Percentiles rank a stretch among this genome's conserved stretches.
Evolutionary conservation across 2,888 invertebrate genomes (phyloP).

Genomic region (Diaphora mendica): DNA sequence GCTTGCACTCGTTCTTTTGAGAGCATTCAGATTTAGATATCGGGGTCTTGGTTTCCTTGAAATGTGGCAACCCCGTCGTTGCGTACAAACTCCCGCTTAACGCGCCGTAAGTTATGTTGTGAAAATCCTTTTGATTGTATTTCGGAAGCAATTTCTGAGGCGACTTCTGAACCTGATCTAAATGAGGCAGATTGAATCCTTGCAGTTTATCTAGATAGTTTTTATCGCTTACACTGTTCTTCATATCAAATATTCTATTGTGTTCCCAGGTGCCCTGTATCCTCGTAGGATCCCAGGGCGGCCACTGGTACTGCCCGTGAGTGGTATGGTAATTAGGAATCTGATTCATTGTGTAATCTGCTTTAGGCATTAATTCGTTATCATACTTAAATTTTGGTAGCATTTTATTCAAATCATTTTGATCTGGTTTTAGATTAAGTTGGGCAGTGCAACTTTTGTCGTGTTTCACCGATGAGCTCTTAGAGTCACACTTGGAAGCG

Average conservation of each 20-base stretch:
- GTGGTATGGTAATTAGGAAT: conserved; percentile 89
- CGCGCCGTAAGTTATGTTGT: conserved; percentile 80
- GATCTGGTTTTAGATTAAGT: conserved; percentile 74
- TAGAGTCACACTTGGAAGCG: conserved; percentile 72
- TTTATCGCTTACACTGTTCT: conserved; percentile 82
- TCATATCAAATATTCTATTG: conserved; percentile 81
- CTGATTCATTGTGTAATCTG: conserved; percentile 89
- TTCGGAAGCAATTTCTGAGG: conserved; percentile 87
- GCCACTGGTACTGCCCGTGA: conserved; percentile 88
- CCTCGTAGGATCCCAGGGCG: conserved; percentile 86
- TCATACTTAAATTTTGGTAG: conserved; percentile 83
- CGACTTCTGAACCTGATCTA: conserved; percentile 87
- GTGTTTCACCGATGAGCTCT: conserved; percentile 76
- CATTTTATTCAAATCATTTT: conserved; percentile 85
- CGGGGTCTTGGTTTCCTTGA: conserved; percentile 77
- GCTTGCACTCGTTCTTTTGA: conserved; percentile 79
- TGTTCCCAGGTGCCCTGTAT: conserved; percentile 85
- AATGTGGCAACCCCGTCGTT: conserved; percentile 75
- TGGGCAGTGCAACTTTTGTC: conserved; percentile 78
- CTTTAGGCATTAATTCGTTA: conserved; percentile 85
- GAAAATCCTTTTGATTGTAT: conserved; percentile 82
- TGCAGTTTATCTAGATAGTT: conserved; percentile 87
- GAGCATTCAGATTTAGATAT: conserved; percentile 76
- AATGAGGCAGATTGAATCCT: conserved; percentile 86
- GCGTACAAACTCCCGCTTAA: conserved; percentile 77